Evolutionary conservation across 2,113 vertebrate genomes (phyloP).

Genomic region (Chionomys nivalis): DNA sequence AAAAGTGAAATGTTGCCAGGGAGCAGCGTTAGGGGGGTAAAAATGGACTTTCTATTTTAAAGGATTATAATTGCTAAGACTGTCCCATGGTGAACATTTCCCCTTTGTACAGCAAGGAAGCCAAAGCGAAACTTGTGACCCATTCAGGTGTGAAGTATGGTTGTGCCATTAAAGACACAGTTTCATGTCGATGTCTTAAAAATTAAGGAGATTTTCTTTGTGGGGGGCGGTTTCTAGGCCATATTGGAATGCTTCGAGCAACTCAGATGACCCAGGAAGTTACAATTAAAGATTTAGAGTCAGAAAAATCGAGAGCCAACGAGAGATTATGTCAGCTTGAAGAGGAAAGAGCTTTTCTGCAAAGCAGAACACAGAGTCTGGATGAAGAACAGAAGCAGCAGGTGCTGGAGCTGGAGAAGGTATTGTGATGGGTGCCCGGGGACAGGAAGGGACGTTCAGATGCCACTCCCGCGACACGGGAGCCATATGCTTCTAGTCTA

Average conservation of each 20-base stretch:
- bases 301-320: conserved; percentile 94
- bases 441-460: background rate
- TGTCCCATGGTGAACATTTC: conserved; percentile 2
- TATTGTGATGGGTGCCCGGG: conserved; percentile 59
- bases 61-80: background rate
- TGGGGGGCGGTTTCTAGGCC: conserved; percentile 87
- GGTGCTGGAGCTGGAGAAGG: conserved; percentile 95
- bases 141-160: background rate
- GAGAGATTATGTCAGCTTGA: conserved; percentile 95
- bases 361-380: conserved; percentile 93
- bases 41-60: conserved; percentile 24
- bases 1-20: background rate
- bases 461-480: background rate
- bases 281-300: conserved; percentile 97
- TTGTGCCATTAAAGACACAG: conserved; percentile 3
- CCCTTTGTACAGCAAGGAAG: background rate
- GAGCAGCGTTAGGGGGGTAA: background rate
- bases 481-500: background rate
- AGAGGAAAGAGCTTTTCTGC: conserved; percentile 93
- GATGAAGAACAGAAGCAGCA: conserved; percentile 96
- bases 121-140: background rate
- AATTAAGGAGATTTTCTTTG: conserved; percentile 53
- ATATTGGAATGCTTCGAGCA: conserved; percentile 98
- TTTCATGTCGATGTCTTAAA: conserved; percentile 8
- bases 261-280: conserved; percentile 98